Conservation (phyloP, 1,140 invertebrate genomes). For the Myzus persicae region DNA sequence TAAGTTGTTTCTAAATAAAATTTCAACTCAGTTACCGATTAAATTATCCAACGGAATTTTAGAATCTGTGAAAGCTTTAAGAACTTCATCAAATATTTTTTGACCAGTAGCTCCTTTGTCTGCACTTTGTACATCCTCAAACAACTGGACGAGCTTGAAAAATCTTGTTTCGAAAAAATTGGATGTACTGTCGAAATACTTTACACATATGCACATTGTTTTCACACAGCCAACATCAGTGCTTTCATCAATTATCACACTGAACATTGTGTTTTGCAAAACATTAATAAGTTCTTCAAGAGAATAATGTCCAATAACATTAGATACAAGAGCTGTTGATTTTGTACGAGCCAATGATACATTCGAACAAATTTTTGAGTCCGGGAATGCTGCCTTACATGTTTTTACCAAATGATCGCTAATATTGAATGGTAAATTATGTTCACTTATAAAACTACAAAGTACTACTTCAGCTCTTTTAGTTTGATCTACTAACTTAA, state of each 20-base stretch:
- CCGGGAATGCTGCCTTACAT: neutral
- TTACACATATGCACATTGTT: neutral
- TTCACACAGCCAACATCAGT: neutral
- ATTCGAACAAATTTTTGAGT: conserved; percentile 1
- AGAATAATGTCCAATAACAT: neutral
- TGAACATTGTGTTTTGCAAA: neutral
- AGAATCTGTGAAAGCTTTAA: neutral
- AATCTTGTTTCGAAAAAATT: neutral
- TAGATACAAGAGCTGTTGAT: neutral
- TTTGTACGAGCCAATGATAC: neutral
- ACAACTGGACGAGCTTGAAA: neutral
- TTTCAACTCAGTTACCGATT: neutral
- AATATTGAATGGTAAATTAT: neutral
- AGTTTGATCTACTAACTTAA: no score
- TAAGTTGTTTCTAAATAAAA: neutral
- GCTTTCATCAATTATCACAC: neutral
- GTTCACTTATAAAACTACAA: neutral
- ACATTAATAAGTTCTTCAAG: neutral
- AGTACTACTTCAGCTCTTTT: neutral
- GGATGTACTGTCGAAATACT: neutral
- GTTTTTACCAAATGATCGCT: neutral
- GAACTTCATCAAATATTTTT: neutral
- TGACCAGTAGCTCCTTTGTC: conserved; percentile 7
- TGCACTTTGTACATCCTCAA: neutral
- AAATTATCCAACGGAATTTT: neutral